Base-by-base conservation (phyloP, 2,113 vertebrate genomes). In the Tympanuchus pallidicinctus region DNA sequence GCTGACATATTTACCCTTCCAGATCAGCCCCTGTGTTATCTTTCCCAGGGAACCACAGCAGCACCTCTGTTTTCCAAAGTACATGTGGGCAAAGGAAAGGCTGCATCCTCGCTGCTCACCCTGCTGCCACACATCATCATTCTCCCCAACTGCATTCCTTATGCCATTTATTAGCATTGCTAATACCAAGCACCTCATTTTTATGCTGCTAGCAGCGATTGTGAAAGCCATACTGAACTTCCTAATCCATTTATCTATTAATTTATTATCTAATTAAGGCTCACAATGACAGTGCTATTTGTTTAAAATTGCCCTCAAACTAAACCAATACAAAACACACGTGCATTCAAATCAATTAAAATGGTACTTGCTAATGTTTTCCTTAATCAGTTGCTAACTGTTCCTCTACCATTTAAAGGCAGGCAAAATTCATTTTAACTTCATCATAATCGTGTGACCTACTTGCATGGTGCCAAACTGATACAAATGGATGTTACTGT, bases 191-290 rank as follows among this genome's bases (percentile, higher is more conserved):
- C 86, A 69, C 94, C 94, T 95, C 83, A 70, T 95, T 80, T 96
- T 96, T 80, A 83, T 91, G 95, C 92, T 4, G 1, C 82, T 50
- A 71, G 89, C 94, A 90, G 93, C 22, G 70, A 81, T 92, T 69
- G 92, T 78, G 93, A 94, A 92, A 93, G 88, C 91, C 81, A 88
- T 82, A 16, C 88, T 82, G 92, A 97, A 97, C 95, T 95, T 95
- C 95, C 93, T 96, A 97, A 98, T 97, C 95, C 97, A 98, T 97
- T 97, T 97, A 97, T 97, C 97, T 98, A 98, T 97, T 98, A 98
- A 98, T 97, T 98, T 98, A 97, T 98, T 98, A 97, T 97, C 97
- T 97, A 97, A 98, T 98, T 97, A 98, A 97, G 94, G 84, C 82
- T 96, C 86, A 94, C 92, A 91, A 91, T 95, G 97, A 97, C 96